phyloP scores from a whole-genome alignment of 2,888 invertebrate genomes.

The Ethmia dodecea region DNA sequence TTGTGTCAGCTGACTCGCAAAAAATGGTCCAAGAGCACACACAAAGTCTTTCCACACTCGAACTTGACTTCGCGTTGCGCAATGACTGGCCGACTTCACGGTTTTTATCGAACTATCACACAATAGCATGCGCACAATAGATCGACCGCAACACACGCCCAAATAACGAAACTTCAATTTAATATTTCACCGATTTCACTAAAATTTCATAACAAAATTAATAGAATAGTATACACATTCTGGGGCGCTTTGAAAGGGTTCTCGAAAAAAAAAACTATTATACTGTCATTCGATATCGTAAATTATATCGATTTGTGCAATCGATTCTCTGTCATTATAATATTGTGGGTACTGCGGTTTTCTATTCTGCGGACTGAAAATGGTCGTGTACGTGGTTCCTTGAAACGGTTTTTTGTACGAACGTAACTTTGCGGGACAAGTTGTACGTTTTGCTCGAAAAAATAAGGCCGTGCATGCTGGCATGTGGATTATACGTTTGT shows the following conservation, averaged over 20 bases:
- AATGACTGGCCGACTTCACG: constrained; percentile 54
- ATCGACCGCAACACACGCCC: constrained; percentile 38
- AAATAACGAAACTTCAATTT: constrained; percentile 55
- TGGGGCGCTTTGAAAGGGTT: constrained; percentile 48
- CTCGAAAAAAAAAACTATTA: constrained; percentile 56
- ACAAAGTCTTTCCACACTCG: constrained; percentile 13
- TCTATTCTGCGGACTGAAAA: constrained; percentile 53
- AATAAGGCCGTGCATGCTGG: constrained; percentile 49
- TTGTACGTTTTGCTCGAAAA: constrained; percentile 50
- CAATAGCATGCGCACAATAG: constrained; percentile 48
- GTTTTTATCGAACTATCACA: constrained; percentile 43
- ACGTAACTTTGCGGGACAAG: constrained; percentile 53
- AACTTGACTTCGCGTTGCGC: constrained; percentile 53
- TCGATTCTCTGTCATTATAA: constrained; percentile 60
- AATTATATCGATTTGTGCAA: constrained; percentile 70
- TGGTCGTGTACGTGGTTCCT: constrained; percentile 62
- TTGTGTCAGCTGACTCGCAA: constrained; percentile 4
- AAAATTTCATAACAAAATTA: constrained; percentile 65
- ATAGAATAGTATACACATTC: constrained; percentile 52
- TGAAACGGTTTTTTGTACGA: constrained; percentile 39
- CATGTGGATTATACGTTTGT: constrained; percentile 22
- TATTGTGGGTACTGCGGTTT: constrained; percentile 68
- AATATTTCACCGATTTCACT: constrained; percentile 66
- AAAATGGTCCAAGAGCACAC: constrained; percentile 5
- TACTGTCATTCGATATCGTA: constrained; percentile 57